Percentiles rank a stretch among this genome's conserved stretches.
Conservation (phyloP, 2,797 vertebrate genomes). For the Hippopotamyrus pictus region DNA sequence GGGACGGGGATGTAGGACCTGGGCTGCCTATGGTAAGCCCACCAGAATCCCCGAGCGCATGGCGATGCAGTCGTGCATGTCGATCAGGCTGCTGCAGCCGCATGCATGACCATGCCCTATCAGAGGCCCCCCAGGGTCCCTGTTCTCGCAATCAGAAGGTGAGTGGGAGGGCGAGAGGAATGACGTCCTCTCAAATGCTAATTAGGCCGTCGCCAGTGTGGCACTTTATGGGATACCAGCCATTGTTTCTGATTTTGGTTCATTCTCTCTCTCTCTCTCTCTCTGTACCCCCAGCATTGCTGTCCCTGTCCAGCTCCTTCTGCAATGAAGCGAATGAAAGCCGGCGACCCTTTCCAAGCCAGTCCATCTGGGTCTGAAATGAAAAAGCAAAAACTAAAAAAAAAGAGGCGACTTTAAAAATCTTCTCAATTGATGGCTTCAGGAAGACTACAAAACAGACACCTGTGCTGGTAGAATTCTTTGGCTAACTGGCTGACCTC, state of each 20-base stretch:
- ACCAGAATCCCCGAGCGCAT: background rate
- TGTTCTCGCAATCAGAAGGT: slow-evolving; percentile 11
- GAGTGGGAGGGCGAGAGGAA: slow-evolving; percentile 6
- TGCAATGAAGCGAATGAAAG: background rate
- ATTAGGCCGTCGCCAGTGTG: background rate
- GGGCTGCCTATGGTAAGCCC: background rate
- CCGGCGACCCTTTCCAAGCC: background rate
- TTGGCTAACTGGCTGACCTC: background rate
- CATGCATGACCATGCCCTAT: background rate
- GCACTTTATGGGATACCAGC: background rate
- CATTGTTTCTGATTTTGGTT: background rate
- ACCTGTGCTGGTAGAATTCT: background rate
- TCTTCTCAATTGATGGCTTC: background rate
- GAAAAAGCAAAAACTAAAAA: background rate
- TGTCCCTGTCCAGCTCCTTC: background rate
- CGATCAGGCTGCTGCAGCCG: background rate
- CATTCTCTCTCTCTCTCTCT: background rate
- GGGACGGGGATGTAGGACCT: background rate
- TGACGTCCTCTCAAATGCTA: slow-evolving; percentile 6
- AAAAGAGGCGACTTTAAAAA: background rate
- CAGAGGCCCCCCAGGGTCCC: background rate
- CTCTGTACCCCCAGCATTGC: background rate
- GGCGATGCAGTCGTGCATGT: slow-evolving; percentile 1
- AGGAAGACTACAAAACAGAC: background rate
- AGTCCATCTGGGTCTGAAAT: background rate